Evolutionary conservation across 2,113 vertebrate genomes (phyloP).

Genomic region (Salvator merianae): DNA sequence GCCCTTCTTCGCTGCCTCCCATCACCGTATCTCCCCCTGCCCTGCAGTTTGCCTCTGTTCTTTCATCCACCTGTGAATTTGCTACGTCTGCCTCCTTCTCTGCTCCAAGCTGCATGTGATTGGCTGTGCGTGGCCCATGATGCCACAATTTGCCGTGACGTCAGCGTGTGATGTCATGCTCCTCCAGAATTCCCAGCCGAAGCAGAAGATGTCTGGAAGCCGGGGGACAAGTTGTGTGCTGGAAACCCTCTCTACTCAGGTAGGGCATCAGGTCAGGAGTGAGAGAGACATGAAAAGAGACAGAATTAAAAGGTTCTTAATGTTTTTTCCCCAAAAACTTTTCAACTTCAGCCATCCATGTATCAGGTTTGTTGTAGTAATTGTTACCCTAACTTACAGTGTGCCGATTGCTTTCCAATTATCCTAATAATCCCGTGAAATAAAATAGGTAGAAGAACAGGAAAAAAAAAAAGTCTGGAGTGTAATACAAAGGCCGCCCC

Average conservation of each 20-base stretch:
- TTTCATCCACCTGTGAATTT: not conserved
- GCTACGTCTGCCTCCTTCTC: not conserved
- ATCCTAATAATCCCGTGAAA: no score
- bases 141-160: slow-evolving; percentile 6
- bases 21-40: no score
- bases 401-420: no score
- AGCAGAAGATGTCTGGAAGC: slow-evolving; percentile 7
- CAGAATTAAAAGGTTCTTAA: no score
- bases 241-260: not conserved
- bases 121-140: not conserved
- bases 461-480: no score
- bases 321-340: no score
- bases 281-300: no score
- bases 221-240: not conserved
- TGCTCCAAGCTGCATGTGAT: not conserved
- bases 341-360: no score
- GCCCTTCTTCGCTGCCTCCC: no score
- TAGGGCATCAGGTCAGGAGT: not conserved
- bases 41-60: not conserved
- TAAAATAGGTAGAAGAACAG: no score
- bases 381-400: no score
- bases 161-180: not conserved
- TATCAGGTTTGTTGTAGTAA: no score
- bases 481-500: not conserved
- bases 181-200: not conserved